Base-by-base conservation (phyloP, 2,888 invertebrate species). In the Patella ulyssiponensis region DNA sequence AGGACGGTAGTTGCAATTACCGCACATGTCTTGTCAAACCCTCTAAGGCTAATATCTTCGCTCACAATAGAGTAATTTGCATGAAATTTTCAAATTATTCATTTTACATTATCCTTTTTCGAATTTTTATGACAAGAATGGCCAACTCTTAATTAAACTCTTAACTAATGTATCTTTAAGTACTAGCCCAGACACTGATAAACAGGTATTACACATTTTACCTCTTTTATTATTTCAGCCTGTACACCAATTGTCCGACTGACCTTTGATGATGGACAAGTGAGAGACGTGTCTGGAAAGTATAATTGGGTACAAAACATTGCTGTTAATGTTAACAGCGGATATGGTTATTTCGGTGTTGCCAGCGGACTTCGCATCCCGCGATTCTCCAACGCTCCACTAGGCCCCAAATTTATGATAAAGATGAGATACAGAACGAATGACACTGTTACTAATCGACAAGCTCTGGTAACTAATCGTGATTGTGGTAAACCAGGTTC, bases 401-500 rank as follows among this genome's bases (percentile, higher is more conserved):
- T 64, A 2, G 64, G 64, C 3, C 23, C 64, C 23, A 64, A 11
- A 5, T 64, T 64, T 11, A 64, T 64, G 64, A 23, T 64, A 12
- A 64, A 64, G 23, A 64, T 64, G 64, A 64, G 14, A 23, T 64
- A 64, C 64, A 64, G 20, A 14, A 23, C 64, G 3, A 23, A 64
- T 12, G 20, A 12, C 12, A 12, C 64, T 7, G 23, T 64, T 20
- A 20, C 20, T 11, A 20, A 64, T 11, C 64, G 23, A 20, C 64
- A 64, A 20, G 64, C 64, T 23, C 23, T 64, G 23, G 20, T 64
- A 11, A 64, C 64, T 7, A 64, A 64, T 14, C 11, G 64, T 12
- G 64, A 64, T 14, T 64, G 64, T 64, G 64, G 64, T n/a, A 64
- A 64, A 20, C 64, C 64, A 64, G 64, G 64, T 12, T 64, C 64